Base-by-base conservation (phyloP, 2,113 vertebrate species). In the Gavialis gangeticus region DNA sequence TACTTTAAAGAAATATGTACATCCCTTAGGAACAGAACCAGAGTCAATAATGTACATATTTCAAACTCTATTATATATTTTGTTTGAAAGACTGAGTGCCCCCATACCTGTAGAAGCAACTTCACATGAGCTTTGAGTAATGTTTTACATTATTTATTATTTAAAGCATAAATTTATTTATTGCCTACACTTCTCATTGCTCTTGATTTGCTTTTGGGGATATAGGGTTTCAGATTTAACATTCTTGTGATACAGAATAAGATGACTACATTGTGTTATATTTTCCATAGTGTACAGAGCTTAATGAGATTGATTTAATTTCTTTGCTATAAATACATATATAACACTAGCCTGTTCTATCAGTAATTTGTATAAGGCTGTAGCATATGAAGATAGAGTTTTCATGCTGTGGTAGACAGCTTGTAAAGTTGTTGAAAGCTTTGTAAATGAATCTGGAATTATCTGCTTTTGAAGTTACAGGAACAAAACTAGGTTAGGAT, bases 1-100 rank as follows among this genome's bases (percentile, higher is more conserved):
- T 97, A 97, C 95, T 97, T 97, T 95, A 96, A 97, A 97, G 96
- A 98, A 98, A 96, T 95, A 96, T 78, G 93, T 60, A 91, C 92
- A 94, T 95, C 96, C 94, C 97, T 95, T 85, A 82, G 82, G 97
- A 97, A 92, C 9, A 58, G 82, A 95, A 96, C 91, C 92, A 94
- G 81, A 97, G 97, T 97, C 96, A 96, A 91, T 96, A 97, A 94
- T 16, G 67, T 62, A n/a, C 60, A 79, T 94, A 96, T 97, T 97
- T 97, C 94, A 97, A 91, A 79, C 78, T 85, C 82, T 86, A 71
- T 91, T 87, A 84, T 93, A 55, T 84, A 87, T 90, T 84, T 89
- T 91, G 94, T 54, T 92, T 91, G 88, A 95, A 96, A 7, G 9
- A 84, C 75, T 66, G 30, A 87, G 83, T 75, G 88, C 78, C 85